phyloP scores from a whole-genome alignment of 2,797 vertebrate species.

The Manis crassicaudata region DNA sequence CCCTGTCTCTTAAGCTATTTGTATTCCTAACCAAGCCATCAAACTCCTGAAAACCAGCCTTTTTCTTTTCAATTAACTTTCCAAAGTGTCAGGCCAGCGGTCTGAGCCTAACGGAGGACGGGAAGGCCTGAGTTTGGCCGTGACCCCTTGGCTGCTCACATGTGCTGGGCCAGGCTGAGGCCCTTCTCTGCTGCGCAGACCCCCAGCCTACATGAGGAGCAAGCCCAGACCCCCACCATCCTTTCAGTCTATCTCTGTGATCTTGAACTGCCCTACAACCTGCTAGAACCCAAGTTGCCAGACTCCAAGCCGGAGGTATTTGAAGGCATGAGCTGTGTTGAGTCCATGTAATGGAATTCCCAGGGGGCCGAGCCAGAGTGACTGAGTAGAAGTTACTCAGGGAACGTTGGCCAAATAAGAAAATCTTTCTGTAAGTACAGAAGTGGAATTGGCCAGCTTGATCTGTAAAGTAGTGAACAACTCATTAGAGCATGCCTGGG shows the following conservation, averaged over 20 bases:
- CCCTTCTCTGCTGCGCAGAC: neutral
- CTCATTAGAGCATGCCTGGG: neutral
- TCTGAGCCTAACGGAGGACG: neutral
- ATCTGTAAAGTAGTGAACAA: rapidly evolving
- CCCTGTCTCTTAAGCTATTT: neutral
- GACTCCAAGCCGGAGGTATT: neutral
- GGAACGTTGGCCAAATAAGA: neutral
- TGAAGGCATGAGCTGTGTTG: neutral
- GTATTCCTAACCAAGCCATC: neutral
- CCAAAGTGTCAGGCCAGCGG: too few species aligned
- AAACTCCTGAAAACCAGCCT: neutral
- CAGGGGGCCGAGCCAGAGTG: neutral
- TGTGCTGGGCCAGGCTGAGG: neutral
- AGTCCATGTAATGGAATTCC: too few species aligned
- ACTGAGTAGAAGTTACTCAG: neutral
- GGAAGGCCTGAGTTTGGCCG: neutral
- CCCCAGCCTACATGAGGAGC: rapidly evolving
- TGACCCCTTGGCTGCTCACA: rapidly evolving
- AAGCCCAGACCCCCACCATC: too few species aligned
- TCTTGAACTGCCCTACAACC: neutral
- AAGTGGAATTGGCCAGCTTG: neutral
- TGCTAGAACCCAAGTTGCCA: neutral
- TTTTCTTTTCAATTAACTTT: neutral
- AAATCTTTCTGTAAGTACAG: neutral
- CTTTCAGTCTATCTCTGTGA: neutral